Evolutionary conservation across 2,888 invertebrate species (phyloP).

Genomic region (Rhingia rostrata): DNA sequence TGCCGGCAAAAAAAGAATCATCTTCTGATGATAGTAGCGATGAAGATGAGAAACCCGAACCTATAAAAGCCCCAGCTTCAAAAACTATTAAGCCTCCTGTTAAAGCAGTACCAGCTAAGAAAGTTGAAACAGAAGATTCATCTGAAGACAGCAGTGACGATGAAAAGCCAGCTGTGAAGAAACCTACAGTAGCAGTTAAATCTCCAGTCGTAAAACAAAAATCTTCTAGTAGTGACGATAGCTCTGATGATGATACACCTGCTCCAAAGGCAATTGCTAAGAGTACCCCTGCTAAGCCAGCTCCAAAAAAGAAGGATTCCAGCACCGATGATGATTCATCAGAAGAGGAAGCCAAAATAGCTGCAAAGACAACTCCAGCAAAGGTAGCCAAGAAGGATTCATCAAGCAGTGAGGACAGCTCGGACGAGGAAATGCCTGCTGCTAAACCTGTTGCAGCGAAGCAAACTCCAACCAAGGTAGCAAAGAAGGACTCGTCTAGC

Average conservation of each 20-base stretch:
- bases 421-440: slow-evolving; percentile 29
- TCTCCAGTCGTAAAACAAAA: slow-evolving; percentile 74
- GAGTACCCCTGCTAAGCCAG: slow-evolving; percentile 72
- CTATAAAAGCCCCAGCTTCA: slow-evolving; percentile 69
- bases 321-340: slow-evolving; percentile 77
- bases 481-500: slow-evolving; percentile 64
- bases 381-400: slow-evolving; percentile 25
- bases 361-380: slow-evolving; percentile 62
- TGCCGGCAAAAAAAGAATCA: slow-evolving; percentile 50
- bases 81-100: slow-evolving; percentile 27
- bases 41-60: slow-evolving; percentile 77
- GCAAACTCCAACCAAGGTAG: slow-evolving; percentile 22
- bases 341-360: slow-evolving; percentile 58
- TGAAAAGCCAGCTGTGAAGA: slow-evolving; percentile 71
- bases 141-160: slow-evolving; percentile 78
- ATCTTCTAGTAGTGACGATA: slow-evolving; percentile 74
- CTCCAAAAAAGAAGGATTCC: slow-evolving; percentile 64
- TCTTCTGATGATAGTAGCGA: slow-evolving; percentile 80
- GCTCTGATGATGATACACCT: slow-evolving; percentile 77
- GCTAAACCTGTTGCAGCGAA: slow-evolving; percentile 71
- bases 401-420: slow-evolving; percentile 77
- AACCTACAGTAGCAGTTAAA: slow-evolving; percentile 74
- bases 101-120: slow-evolving; percentile 17
- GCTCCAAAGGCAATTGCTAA: slow-evolving; percentile 63
- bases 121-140: slow-evolving; percentile 77